Evolutionary conservation across 2,797 vertebrate genomes (phyloP).

Genomic region (Lacerta bilineata): DNA sequence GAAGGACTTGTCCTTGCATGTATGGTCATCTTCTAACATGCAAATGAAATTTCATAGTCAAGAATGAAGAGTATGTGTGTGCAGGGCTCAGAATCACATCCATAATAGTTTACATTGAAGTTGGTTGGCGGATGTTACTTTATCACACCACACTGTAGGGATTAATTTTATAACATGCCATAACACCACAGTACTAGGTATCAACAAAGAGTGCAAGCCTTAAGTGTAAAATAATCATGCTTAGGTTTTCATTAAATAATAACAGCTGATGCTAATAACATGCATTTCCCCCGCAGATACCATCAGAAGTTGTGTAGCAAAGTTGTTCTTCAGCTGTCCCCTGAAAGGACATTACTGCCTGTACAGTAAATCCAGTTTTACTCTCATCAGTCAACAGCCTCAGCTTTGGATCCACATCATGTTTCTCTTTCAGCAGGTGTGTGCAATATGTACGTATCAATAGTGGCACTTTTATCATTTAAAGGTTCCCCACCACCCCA

Average conservation of each 20-base stretch:
- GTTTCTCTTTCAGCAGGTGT: conserved; percentile 94
- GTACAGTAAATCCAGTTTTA: conserved; percentile 92
- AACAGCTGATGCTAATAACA: neutral
- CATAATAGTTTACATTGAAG: neutral
- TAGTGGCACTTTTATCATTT: neutral
- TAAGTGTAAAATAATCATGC: neutral
- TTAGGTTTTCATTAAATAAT: neutral
- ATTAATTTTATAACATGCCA: neutral
- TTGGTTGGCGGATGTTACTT: neutral
- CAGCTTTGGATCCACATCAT: conserved; percentile 95
- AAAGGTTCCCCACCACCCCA: fast-evolving
- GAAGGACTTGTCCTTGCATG: neutral
- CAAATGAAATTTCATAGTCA: neutral
- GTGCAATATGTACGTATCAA: conserved; percentile 10
- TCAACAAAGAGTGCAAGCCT: neutral
- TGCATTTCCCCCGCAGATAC: conserved; percentile 81
- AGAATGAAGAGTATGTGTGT: neutral
- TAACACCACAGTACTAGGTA: neutral
- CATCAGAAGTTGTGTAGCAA: conserved; percentile 86
- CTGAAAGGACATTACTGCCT: conserved; percentile 95
- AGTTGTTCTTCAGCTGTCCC: conserved; percentile 93
- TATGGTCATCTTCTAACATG: neutral
- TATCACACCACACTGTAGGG: fast-evolving
- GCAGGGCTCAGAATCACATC: neutral
- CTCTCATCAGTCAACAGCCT: conserved; percentile 89